These are phyloP conservation scores for Ctenodactylus gundi DNA, from an alignment of 2,113 vertebrate species.

Conservation along the genomic window DNA sequence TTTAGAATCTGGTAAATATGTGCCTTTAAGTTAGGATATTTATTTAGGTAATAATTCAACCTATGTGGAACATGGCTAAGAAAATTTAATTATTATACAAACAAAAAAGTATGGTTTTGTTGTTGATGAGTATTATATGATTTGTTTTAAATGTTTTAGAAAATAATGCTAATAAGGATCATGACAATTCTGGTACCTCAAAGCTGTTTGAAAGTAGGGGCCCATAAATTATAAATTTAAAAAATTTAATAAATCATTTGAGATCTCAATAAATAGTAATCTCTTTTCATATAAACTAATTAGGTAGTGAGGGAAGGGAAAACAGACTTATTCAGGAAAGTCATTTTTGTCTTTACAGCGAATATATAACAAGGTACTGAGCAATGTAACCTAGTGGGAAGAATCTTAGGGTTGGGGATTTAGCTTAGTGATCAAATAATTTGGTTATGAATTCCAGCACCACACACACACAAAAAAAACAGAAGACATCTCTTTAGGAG, in stretches of 20 bases:
- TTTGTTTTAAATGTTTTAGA: background rate
- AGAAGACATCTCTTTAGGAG: background rate
- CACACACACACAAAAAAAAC: background rate
- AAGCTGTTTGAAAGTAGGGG: background rate
- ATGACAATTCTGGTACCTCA: background rate
- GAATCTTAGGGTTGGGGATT: background rate
- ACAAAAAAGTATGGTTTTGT: background rate
- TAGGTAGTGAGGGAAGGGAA: background rate
- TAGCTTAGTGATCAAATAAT: background rate
- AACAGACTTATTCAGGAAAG: background rate
- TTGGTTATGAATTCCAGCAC: background rate
- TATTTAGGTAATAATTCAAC: background rate
- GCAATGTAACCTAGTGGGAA: background rate
- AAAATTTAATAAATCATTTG: constrained; percentile 20
- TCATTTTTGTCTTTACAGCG: background rate
- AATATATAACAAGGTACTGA: constrained; percentile 8
- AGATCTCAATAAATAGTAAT: constrained; percentile 26
- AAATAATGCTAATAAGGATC: background rate
- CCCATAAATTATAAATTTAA: too few relatives aligned
- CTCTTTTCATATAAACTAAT: constrained; percentile 11
- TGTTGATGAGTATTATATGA: background rate
- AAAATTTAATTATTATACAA: background rate
- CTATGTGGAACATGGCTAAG: background rate
- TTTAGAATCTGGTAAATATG: background rate
- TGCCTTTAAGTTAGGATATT: background rate